A percentile compares a stretch with the other conserved stretches of the same genome.
Evolutionary conservation across 1,140 invertebrate genomes (phyloP).

Genomic region (Diabrotica virgifera): DNA sequence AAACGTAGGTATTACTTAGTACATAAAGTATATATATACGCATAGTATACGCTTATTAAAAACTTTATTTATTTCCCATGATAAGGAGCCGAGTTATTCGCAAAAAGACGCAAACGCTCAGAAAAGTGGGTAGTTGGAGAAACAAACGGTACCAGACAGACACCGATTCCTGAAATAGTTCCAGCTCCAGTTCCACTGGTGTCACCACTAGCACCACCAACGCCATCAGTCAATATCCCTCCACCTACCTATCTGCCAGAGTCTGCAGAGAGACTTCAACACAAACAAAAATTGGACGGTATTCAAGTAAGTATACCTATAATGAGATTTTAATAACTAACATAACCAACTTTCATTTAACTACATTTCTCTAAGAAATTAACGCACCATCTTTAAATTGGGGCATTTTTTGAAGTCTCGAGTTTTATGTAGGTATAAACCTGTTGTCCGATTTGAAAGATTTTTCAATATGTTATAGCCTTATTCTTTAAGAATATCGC

Average conservation of each 20-base stretch:
- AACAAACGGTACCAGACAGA: slow-evolving; percentile 49
- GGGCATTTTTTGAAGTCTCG: too few relatives aligned
- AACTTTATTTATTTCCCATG: not conserved
- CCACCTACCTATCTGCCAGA: slow-evolving; percentile 50
- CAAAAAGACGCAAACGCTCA: slow-evolving; percentile 78
- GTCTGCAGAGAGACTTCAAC: slow-evolving; percentile 49
- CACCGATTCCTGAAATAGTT: slow-evolving; percentile 43
- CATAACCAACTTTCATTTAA: too few relatives aligned
- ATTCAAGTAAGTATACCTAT: slow-evolving; percentile 54
- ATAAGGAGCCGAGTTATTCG: slow-evolving; percentile 80
- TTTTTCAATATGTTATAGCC: too few relatives aligned
- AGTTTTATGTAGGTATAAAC: too few relatives aligned
- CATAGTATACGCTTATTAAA: too few relatives aligned
- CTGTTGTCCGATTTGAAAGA: too few relatives aligned
- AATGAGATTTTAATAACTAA: not conserved
- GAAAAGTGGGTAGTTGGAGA: slow-evolving; percentile 87
- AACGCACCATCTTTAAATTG: too few relatives aligned
- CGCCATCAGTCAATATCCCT: slow-evolving; percentile 43
- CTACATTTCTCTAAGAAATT: too few relatives aligned
- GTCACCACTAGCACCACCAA: slow-evolving; percentile 43
- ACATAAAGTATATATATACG: too few relatives aligned
- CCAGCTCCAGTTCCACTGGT: slow-evolving; percentile 47
- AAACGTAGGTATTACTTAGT: too few relatives aligned
- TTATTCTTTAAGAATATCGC: too few relatives aligned
- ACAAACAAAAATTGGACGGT: slow-evolving; percentile 55